phyloP scores from a whole-genome alignment of 2,113 vertebrate genomes.

The Lepisosteus osseus region DNA sequence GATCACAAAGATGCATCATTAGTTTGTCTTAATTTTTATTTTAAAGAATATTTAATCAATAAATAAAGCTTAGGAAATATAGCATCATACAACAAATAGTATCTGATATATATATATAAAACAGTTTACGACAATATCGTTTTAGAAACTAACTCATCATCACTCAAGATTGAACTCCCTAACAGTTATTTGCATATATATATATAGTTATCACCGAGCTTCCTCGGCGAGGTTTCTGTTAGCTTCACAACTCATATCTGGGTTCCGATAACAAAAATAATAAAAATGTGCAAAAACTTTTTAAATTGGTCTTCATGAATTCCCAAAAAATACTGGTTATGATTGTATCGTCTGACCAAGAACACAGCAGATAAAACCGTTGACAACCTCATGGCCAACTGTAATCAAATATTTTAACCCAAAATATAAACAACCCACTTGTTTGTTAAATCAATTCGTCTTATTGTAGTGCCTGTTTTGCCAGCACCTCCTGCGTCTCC shows the following conservation, averaged over 20 bases:
- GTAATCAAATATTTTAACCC: slow-evolving; percentile 29
- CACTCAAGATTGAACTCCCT: no score
- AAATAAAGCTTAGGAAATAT: slow-evolving; percentile 12
- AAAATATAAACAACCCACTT: neutral
- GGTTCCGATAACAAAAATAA: neutral
- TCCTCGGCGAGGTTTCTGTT: no score
- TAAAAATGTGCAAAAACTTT: slow-evolving; percentile 44
- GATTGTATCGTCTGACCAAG: neutral
- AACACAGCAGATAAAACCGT: slow-evolving; percentile 14
- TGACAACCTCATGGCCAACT: slow-evolving; percentile 16
- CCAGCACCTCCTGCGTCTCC: slow-evolving; percentile 42
- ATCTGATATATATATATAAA: slow-evolving; percentile 2
- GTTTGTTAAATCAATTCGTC: slow-evolving; percentile 40
- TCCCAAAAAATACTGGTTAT: slow-evolving; percentile 6
- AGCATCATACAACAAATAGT: slow-evolving; percentile 7
- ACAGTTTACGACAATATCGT: no score
- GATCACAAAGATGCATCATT: no score
- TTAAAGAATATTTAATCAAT: slow-evolving; percentile 9
- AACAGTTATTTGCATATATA: no score
- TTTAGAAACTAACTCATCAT: no score
- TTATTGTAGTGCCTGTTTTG: slow-evolving; percentile 50
- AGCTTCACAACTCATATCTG: no score
- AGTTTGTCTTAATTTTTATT: slow-evolving; percentile 4
- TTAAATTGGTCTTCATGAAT: slow-evolving; percentile 8
- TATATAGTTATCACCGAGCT: no score